Evolutionary conservation across 2,797 vertebrate species (phyloP), one percentile per base, ranked within the genome.

Genomic region (Bradypus variegatus): DNA sequence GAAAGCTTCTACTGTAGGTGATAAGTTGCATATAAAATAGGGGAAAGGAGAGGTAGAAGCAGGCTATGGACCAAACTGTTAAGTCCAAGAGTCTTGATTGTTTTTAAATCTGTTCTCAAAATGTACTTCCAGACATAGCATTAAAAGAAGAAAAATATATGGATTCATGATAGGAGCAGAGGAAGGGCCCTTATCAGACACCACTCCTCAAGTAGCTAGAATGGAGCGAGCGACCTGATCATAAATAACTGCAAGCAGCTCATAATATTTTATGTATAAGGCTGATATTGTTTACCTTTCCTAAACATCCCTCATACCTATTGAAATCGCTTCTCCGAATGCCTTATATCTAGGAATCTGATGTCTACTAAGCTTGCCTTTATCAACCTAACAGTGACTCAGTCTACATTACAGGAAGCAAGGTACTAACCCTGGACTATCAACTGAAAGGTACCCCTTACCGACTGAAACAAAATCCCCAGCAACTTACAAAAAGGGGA

Each of bases 241-340:
- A 50, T 50, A 50, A 48, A 2, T 48, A 94, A 89, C 64, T 50
- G 31, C 69, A 72, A 45, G 53, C 12, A 72, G 29, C 67, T 90
- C 58, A 41, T 77, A n/a, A 80, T 86, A 23, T 18, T 75, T 45
- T n/a, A n/a, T 64, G 60, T 90, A 65, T 89, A 45, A 31, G 29
- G 65, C 45, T 58, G 50, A 81, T 10, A 64, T 15, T 62, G 53
- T 48, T 80, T 9, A 45, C 16, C 36, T 86, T 86, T 88, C 79
- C 70, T 27, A 29, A 62, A 62, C 72, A 70, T 48, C 8, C 8
- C 67, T 79, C 38, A 70, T 33, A 8, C 60, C 86, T 94, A 48
- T 70, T 90, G 75, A 92, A 91, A 79, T 81, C 50, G 33, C 58
- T 91, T 84, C 86, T 72, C 60, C 33, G 91, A 91, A 87, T 72